A percentile compares a stretch with the other conserved stretches of the same genome.
Evolutionary conservation across 2,113 vertebrate species (phyloP).

Genomic region (Engraulis encrasicolus): DNA sequence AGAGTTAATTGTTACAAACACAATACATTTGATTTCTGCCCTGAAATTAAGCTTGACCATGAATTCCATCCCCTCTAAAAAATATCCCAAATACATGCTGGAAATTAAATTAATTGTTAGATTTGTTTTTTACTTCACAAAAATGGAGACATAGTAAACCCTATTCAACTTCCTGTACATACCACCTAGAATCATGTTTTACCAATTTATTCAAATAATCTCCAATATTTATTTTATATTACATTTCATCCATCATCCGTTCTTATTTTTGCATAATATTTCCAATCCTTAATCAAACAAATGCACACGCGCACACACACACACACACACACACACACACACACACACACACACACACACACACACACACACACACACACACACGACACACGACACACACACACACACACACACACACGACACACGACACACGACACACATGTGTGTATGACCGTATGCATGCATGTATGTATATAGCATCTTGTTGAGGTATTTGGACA

Average conservation of each 20-base stretch:
- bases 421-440: too few relatives aligned
- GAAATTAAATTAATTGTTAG: neutral
- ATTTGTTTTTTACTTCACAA: neutral
- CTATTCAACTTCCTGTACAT: neutral
- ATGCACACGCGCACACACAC: too few relatives aligned
- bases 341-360: too few relatives aligned
- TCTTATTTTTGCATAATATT: neutral
- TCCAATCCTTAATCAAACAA: neutral
- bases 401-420: too few relatives aligned
- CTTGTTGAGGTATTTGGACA: constrained; percentile 1
- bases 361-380: too few relatives aligned
- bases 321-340: too few relatives aligned
- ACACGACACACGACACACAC: too few relatives aligned
- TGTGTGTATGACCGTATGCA: too few relatives aligned
- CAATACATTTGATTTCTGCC: too few relatives aligned
- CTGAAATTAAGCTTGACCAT: neutral
- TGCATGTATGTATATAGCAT: neutral
- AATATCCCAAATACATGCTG: neutral
- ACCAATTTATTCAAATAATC: neutral
- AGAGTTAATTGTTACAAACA: too few relatives aligned
- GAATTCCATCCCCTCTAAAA: neutral
- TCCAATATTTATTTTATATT: neutral
- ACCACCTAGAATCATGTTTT: neutral
- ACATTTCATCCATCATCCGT: neutral
- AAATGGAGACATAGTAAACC: neutral